Percentiles rank a stretch among this genome's conserved stretches.
Conservation (phyloP, 1,140 invertebrate genomes). For the Ceratitis capitata region DNA sequence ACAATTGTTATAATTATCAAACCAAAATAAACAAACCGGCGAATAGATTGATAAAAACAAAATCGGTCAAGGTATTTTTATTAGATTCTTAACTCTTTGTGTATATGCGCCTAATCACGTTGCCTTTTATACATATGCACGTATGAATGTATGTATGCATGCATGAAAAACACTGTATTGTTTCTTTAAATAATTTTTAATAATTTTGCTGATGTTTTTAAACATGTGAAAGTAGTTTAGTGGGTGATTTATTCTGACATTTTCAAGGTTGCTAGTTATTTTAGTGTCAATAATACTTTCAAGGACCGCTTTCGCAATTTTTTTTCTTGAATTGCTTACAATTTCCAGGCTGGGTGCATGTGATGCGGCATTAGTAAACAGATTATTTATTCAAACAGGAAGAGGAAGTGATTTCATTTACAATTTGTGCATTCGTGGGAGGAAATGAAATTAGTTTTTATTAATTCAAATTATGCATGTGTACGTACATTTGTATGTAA, state of each 20-base stretch:
- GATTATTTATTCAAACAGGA: neutral
- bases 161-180: too few species aligned
- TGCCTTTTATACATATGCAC: neutral
- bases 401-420: neutral
- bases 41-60: neutral
- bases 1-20: neutral
- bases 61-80: neutral
- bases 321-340: neutral
- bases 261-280: too few species aligned
- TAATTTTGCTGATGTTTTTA: too few species aligned
- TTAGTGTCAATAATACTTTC: neutral
- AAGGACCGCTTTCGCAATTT: neutral
- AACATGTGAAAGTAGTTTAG: too few species aligned
- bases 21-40: constrained; percentile 12
- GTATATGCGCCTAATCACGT: neutral
- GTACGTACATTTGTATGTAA: too few species aligned
- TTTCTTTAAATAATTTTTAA: too few species aligned
- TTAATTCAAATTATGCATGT: too few species aligned
- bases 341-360: neutral
- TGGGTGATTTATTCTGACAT: too few species aligned
- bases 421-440: too few species aligned
- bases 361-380: neutral
- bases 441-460: too few species aligned
- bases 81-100: neutral
- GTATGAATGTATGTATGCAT: neutral